Conservation (phyloP, 2,797 vertebrate genomes). For the Xyrichtys novacula region DNA sequence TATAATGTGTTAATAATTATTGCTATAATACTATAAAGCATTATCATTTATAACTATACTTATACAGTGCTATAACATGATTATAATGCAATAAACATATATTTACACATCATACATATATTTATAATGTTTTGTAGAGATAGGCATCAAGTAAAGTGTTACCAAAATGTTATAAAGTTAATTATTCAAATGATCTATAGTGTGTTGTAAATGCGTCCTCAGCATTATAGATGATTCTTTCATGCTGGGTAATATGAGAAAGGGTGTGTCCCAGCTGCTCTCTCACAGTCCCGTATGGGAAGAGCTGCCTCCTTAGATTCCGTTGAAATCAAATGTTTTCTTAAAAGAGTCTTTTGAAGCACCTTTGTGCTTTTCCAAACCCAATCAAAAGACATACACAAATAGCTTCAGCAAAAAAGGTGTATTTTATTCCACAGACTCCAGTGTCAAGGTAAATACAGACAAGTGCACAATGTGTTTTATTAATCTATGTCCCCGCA, state of each 20-base stretch:
- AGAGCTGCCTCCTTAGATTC: neutral
- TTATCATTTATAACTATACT: no score
- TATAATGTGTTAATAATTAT: no score
- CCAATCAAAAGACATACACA: slow-evolving; percentile 57
- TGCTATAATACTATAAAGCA: no score
- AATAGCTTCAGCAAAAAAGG: slow-evolving; percentile 48
- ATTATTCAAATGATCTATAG: neutral
- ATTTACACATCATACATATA: no score
- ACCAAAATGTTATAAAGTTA: no score
- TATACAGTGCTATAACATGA: no score
- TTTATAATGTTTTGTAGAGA: no score
- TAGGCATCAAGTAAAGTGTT: no score
- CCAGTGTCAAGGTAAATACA: slow-evolving; percentile 74
- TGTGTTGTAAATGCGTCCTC: neutral
- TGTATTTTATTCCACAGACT: slow-evolving; percentile 66
- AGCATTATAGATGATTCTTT: neutral
- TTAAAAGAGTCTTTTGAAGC: slow-evolving; percentile 31
- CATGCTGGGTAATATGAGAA: neutral
- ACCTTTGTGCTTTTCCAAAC: slow-evolving; percentile 20
- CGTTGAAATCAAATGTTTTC: neutral
- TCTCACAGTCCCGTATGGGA: neutral
- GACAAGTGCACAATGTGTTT: slow-evolving; percentile 47
- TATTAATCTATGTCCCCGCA: slow-evolving; percentile 65
- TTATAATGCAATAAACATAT: no score
- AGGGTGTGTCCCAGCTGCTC: slow-evolving; percentile 31